Evolutionary conservation across 2,888 invertebrate genomes (phyloP), one percentile per base, ranked within the genome.

Genomic region (Zootermopsis nevadensis): DNA sequence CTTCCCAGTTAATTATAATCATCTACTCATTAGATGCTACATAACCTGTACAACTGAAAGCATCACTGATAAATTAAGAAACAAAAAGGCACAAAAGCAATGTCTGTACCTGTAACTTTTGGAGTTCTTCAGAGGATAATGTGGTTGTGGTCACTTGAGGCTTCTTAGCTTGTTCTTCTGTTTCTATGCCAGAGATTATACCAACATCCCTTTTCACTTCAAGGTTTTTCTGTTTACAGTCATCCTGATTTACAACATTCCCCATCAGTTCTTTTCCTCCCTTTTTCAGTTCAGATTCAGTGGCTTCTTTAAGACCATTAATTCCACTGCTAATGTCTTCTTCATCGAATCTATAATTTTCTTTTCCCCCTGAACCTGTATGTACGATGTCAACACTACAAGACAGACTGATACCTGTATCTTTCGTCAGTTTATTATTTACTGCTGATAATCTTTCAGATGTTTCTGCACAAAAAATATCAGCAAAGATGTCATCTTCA

Each of bases 401-500:
- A 27, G 60, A 27, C 0, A 8, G 27, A 60, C n/a, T 27, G n/a
- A 10, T 12, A 60, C 8, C 10, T n/a, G 27, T 27, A 60, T n/a
- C 8, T n/a, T 60, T 27, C n/a, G 8, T 8, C 38, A 15, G 24
- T 7, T 55, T 72, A 38, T n/a, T 66, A 27, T 77, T 30, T 76
- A 38, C 12, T 27, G 67, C 2, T 38, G 27, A 30, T 38, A 33
- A 53, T 66, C 38, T 53, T 69, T 53, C 79, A 33, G 31, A 3
- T 8, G 8, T 67, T 27, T 72, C 30, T 27, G 22, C 27, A n/a
- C 42, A 48, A 82, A 95, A 95, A 84, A 95, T 89, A 89, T 95
- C 95, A n/a, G 93, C 93, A 90, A 95, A 95, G 83, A 95, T 91
- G 89, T 95, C 94, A 87, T 95, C 92, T 19, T 90, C 88, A 24